phyloP scores from a whole-genome alignment of 2,113 vertebrate species.

The Chaetura pelagica region DNA sequence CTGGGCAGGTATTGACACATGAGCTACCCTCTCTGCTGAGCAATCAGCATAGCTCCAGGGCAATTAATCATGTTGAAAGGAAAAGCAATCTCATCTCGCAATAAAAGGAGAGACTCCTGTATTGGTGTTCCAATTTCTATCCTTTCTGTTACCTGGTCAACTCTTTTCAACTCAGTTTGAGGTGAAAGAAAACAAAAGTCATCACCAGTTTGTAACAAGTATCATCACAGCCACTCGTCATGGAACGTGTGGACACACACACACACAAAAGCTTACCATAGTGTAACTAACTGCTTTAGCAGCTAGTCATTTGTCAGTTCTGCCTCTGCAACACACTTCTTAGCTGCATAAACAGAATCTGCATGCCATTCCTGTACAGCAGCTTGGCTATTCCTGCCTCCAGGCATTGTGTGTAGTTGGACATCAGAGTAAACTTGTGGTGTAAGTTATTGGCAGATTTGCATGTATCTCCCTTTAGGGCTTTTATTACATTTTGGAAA shows the following conservation, averaged over 20 bases:
- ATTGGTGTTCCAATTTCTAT: not conserved
- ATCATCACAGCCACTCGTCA: not conserved
- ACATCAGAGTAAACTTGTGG: slow-evolving; percentile 16
- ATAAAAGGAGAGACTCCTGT: not conserved
- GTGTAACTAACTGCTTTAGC: slow-evolving; percentile 1
- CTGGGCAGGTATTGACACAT: not conserved
- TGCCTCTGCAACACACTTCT: not conserved
- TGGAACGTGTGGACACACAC: not conserved
- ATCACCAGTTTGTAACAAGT: not conserved
- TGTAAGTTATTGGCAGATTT: not conserved
- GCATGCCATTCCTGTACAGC: slow-evolving; percentile 45
- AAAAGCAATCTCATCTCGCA: not conserved
- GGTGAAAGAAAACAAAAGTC: not conserved
- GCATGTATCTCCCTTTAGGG: not conserved
- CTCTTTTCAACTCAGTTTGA: not conserved
- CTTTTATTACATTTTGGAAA: not conserved
- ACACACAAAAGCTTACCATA: not conserved
- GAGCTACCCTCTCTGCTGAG: not conserved
- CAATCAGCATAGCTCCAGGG: not conserved
- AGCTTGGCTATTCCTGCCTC: slow-evolving; percentile 55
- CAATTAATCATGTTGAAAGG: not conserved
- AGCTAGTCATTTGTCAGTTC: not conserved
- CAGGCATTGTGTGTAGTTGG: not conserved
- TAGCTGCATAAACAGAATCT: slow-evolving; percentile 10
- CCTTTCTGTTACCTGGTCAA: not conserved